Percentiles rank a stretch among this genome's conserved stretches.
Conservation (phyloP, 2,113 vertebrate species). For the Pelvicachromis taeniatus region DNA sequence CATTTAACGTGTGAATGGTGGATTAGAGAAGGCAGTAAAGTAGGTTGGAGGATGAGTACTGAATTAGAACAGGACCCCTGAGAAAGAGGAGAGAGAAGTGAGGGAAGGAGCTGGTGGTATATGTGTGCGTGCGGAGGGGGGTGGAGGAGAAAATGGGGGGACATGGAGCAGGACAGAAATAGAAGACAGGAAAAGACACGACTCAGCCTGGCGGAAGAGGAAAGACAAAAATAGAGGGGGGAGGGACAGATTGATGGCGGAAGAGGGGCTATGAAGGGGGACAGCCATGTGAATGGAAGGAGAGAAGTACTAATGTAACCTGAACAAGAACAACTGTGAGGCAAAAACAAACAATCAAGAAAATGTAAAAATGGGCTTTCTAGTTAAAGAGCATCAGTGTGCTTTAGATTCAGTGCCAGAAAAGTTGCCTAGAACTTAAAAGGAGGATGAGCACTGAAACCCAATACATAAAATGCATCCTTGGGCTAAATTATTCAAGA, state of each 20-base stretch:
- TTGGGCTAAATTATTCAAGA: not conserved
- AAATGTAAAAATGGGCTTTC: not conserved
- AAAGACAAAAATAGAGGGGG: conserved; percentile 49
- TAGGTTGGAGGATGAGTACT: conserved; percentile 72
- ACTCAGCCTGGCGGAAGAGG: conserved; percentile 43
- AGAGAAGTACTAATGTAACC: not conserved
- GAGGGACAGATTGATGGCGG: not conserved
- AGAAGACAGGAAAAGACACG: conserved; percentile 60
- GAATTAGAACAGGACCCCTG: conserved; percentile 80
- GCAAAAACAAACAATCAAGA: not conserved
- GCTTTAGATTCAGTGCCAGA: not conserved
- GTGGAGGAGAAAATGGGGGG: conserved; percentile 27
- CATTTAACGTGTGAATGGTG: conserved; percentile 49
- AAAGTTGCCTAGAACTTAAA: not conserved
- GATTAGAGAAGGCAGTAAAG: conserved; percentile 68
- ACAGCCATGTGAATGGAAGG: not conserved
- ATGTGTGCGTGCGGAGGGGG: not conserved
- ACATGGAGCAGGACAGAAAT: conserved; percentile 61
- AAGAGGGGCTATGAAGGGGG: not conserved
- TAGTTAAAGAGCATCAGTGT: not conserved
- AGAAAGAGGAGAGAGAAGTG: conserved; percentile 44
- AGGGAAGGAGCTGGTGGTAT: not conserved
- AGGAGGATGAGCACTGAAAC: not conserved
- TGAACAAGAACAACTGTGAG: not conserved
- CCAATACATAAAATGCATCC: not conserved